Evolutionary conservation across 2,113 vertebrate genomes (phyloP).

Genomic region (Lethenteron camtschaticum): DNA sequence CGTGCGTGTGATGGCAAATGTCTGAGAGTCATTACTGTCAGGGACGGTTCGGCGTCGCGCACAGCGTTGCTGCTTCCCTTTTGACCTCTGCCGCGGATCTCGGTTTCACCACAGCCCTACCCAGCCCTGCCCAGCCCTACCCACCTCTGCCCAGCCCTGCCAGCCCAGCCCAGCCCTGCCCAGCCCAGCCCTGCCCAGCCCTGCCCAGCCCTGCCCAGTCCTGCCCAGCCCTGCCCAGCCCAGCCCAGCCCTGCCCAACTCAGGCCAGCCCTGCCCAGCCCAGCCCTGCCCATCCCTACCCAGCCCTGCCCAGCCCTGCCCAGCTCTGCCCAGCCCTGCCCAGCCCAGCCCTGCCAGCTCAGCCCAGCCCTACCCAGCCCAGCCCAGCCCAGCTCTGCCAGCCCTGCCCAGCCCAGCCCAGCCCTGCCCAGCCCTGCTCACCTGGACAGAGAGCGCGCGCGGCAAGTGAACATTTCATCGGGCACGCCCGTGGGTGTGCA

Average conservation of each 20-base stretch:
- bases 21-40: too few relatives aligned
- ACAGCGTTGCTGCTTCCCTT: too few relatives aligned
- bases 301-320: not conserved
- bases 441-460: too few relatives aligned
- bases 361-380: not conserved
- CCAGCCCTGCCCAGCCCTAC: conserved; percentile 5
- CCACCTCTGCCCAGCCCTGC: conserved; percentile 1
- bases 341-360: not conserved
- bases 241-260: not conserved
- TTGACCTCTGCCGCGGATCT: too few relatives aligned
- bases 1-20: too few relatives aligned
- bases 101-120: not conserved
- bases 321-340: not conserved
- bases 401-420: not conserved
- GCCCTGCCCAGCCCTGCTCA: too few relatives aligned
- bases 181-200: not conserved
- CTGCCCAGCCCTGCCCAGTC: not conserved
- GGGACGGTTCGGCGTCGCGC: too few relatives aligned
- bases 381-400: not conserved
- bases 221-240: not conserved
- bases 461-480: too few relatives aligned
- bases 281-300: not conserved
- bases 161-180: conserved; percentile 2
- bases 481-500: too few relatives aligned
- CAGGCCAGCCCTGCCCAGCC: not conserved